Percentiles rank a stretch among this genome's conserved stretches.
Evolutionary conservation across 2,797 vertebrate species (phyloP).

Genomic region (Champsocephalus esox): DNA sequence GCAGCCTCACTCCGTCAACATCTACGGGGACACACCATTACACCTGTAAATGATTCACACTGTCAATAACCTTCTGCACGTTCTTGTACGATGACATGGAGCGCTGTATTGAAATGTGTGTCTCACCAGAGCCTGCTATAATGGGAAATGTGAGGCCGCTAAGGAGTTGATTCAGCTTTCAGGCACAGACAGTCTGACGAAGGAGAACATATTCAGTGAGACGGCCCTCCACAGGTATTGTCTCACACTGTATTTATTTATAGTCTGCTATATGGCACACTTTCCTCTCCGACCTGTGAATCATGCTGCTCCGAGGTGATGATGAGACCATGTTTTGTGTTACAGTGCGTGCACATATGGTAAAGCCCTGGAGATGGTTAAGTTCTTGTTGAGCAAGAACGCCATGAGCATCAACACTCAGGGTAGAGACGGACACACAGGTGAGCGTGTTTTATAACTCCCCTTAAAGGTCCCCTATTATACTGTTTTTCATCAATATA

Average conservation of each 20-base stretch:
- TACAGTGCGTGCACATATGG: conserved; percentile 94
- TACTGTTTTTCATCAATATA: too few relatives aligned
- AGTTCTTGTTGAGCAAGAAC: conserved; percentile 94
- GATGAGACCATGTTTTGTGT: conserved; percentile 6
- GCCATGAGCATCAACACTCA: conserved; percentile 92
- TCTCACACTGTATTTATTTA: conserved; percentile 11
- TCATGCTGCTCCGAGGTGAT: conserved; percentile 14
- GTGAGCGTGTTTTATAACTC: conserved; percentile 73
- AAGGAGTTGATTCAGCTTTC: conserved; percentile 92
- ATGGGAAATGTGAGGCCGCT: conserved; percentile 89
- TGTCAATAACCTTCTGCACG: not conserved
- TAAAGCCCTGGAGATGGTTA: conserved; percentile 93
- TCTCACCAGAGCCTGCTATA: conserved; percentile 91
- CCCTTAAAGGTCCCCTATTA: too few relatives aligned
- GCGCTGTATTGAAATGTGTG: conserved; percentile 25
- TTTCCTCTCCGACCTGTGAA: not conserved
- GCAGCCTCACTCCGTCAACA: conserved; percentile 93
- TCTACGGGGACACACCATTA: conserved; percentile 94
- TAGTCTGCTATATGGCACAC: not conserved
- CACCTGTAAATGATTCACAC: conserved; percentile 85
- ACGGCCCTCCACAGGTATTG: conserved; percentile 94
- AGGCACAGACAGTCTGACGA: conserved; percentile 92
- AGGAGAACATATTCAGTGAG: conserved; percentile 98
- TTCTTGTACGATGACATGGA: not conserved
- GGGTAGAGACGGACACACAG: conserved; percentile 96